Percentiles rank a stretch among this genome's conserved stretches.
phyloP scores from a whole-genome alignment of 2,113 vertebrate species.

The Otocyon megalotis region DNA sequence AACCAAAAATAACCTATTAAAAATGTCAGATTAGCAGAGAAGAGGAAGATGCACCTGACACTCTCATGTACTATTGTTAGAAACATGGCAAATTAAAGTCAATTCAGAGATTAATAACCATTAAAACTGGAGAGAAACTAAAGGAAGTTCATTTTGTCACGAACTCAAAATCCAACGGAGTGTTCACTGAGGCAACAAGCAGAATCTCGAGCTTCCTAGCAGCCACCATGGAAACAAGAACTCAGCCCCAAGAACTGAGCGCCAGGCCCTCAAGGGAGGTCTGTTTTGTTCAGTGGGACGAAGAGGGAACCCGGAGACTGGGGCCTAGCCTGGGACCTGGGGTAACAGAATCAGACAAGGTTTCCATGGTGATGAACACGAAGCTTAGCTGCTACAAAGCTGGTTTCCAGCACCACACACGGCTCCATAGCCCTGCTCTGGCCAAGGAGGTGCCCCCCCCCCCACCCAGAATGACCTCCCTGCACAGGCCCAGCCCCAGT shows the following conservation, averaged over 20 bases:
- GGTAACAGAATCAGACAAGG: background rate
- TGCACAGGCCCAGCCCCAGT: background rate
- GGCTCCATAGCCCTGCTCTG: background rate
- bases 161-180: background rate
- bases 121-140: background rate
- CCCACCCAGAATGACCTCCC: background rate
- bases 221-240: slow-evolving; percentile 1
- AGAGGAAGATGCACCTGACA: background rate
- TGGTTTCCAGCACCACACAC: background rate
- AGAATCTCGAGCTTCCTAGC: background rate
- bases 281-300: background rate
- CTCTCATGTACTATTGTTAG: background rate
- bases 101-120: background rate
- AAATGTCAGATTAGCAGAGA: background rate
- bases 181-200: background rate
- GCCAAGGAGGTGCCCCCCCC: background rate
- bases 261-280: background rate
- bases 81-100: background rate
- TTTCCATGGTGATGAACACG: background rate
- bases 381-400: background rate
- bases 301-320: background rate
- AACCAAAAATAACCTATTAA: background rate
- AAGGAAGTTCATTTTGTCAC: background rate
- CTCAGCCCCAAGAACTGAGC: background rate
- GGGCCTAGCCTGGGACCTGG: background rate